These are phyloP conservation scores for Drosophila bunnanda DNA, from an alignment of 2,888 invertebrate genomes.

Conservation along the genomic window DNA sequence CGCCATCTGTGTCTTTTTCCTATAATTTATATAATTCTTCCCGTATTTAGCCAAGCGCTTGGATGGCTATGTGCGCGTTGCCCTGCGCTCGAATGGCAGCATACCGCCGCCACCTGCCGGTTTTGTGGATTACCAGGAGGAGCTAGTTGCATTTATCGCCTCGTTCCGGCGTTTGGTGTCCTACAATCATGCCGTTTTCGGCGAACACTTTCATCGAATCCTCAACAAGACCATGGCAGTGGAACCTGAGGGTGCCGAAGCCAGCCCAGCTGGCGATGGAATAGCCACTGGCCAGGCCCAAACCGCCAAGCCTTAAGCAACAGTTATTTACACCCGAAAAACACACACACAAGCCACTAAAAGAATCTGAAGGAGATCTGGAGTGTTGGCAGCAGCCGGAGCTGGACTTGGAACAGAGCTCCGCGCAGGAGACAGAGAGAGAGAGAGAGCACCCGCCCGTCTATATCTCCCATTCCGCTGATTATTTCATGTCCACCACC, in stretches of 20 bases:
- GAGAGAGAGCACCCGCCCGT: constrained; percentile 1
- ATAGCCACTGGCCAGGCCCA: constrained; percentile 43
- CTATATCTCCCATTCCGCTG: constrained; percentile 1
- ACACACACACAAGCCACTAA: background rate
- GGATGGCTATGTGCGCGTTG: constrained; percentile 80
- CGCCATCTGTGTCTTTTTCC: background rate
- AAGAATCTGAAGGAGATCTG: constrained; percentile 10
- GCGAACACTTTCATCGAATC: constrained; percentile 82
- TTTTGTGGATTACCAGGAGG: constrained; percentile 82
- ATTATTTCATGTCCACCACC: constrained; percentile 5
- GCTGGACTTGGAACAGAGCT: constrained; percentile 1
- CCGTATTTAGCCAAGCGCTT: constrained; percentile 82
- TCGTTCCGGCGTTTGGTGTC: constrained; percentile 82
- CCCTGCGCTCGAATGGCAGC: constrained; percentile 69
- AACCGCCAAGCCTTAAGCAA: constrained; percentile 55
- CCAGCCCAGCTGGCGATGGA: constrained; percentile 1
- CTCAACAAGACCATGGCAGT: constrained; percentile 55
- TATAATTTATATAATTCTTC: background rate
- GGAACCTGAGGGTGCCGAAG: background rate
- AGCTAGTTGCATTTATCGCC: constrained; percentile 80
- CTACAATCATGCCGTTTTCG: constrained; percentile 84
- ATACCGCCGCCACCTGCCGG: constrained; percentile 81
- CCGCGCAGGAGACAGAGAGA: background rate
- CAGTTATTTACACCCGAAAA: background rate
- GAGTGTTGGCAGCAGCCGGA: constrained; percentile 1